These are phyloP conservation scores for Acanthosepion lycidas DNA, from an alignment of 2,888 invertebrate genomes.

Conservation along the genomic window DNA sequence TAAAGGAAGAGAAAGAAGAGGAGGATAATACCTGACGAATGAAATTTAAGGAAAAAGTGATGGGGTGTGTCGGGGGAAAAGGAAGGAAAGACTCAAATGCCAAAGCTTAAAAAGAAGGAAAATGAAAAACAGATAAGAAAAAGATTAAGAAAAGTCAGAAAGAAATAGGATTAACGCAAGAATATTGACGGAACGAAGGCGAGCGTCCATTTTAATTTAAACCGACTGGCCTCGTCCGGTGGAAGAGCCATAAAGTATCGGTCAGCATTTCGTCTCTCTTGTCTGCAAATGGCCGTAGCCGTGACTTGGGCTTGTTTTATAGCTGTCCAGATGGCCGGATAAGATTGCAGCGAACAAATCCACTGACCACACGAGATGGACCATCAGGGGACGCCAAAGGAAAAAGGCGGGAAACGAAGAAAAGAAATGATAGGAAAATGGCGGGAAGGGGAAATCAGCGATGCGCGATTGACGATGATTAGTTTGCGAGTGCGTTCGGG, in stretches of 20 bases:
- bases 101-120: not conserved
- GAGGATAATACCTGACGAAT: no score
- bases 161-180: not conserved
- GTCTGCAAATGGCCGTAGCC: not conserved
- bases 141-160: not conserved
- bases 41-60: no score
- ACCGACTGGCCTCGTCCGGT: not conserved
- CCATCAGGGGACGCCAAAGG: not conserved
- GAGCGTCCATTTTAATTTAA: not conserved
- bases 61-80: no score
- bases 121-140: not conserved
- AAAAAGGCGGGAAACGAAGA: not conserved
- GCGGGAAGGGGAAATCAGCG: not conserved
- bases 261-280: not conserved
- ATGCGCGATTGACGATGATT: conserved; percentile 1
- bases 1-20: not conserved
- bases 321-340: conserved; percentile 8
- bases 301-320: not conserved
- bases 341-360: conserved; percentile 16
- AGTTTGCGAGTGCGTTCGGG: not conserved
- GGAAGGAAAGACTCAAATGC: no score
- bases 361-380: not conserved
- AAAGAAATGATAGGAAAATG: not conserved
- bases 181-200: not conserved
- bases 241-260: not conserved